Base-by-base conservation (phyloP, 2,888 invertebrate genomes). In the Drosophila nr. medialis region DNA sequence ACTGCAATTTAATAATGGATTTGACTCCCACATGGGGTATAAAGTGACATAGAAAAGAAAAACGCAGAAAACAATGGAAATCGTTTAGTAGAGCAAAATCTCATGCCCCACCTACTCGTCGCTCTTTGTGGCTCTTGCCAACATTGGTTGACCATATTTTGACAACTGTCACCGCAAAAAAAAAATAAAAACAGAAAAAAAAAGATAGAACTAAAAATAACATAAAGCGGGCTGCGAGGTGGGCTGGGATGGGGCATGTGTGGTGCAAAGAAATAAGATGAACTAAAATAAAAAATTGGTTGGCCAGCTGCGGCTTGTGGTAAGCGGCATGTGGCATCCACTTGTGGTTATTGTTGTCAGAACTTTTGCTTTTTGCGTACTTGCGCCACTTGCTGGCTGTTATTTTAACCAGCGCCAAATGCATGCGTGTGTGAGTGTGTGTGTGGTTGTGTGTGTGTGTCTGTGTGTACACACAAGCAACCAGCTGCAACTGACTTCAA, bases 321-420 rank as follows among this genome's bases (percentile, higher is more conserved):
- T 40, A 53, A 64, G 53, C 42, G 65, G 65, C 66, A 54, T 66
- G 76, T 86, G 89, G 78, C 89, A 89, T 89, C 84, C 87, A 84
- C 84, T 84, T 89, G 89, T 81, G 89, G 89, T 89, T 84, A 83
- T 86, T 89, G 84, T 83, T 84, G 84, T 81, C 84, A 75, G 87
- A 84, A 84, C 84, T 86, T 82, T 82, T 82, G 86, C 80, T 80
- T 80, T 79, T 75, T 75, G 79, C 59, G 64, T 67, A 69, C 69
- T 74, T 66, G 66, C 51, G 62, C 59, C 65, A 83, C 83, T 72
- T 70, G 64, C 73, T 79, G 80, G 67, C 78, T 78, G 69, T 81
- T 81, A 78, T 81, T 84, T 86, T 75, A 83, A 78, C 89, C 87
- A 78, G 70, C 70, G 64, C 72, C 81, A 83, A 71, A 30, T 81